phyloP scores from a whole-genome alignment of 1,140 invertebrate species.

The Apis laboriosa region DNA sequence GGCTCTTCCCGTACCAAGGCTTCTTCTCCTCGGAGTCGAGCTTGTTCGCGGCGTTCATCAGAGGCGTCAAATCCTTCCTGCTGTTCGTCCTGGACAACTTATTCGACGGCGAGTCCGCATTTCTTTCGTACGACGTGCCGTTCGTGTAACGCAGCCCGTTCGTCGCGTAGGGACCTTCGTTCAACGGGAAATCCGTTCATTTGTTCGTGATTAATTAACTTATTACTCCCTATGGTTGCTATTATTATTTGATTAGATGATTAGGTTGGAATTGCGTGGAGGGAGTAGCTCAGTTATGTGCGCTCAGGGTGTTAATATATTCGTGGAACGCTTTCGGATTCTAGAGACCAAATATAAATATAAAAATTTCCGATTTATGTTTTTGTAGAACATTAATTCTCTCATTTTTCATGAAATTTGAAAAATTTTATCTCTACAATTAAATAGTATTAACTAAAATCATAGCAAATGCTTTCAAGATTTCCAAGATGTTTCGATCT shows the following conservation, averaged over 20 bases:
- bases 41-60: slow-evolving; percentile 83
- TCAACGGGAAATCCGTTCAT: neutral
- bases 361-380: no score
- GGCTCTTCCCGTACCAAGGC: slow-evolving; percentile 84
- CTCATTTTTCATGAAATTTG: no score
- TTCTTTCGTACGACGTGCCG: slow-evolving; percentile 71
- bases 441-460: no score
- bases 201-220: neutral
- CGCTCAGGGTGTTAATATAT: no score
- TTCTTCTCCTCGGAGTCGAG: slow-evolving; percentile 84
- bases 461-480: no score
- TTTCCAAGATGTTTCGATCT: no score
- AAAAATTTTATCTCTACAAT: no score
- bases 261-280: neutral
- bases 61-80: slow-evolving; percentile 82
- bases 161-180: slow-evolving; percentile 65
- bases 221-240: neutral
- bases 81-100: slow-evolving; percentile 79
- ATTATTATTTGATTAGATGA: neutral
- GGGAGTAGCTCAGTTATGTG: neutral
- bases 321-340: no score
- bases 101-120: slow-evolving; percentile 75
- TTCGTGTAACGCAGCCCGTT: slow-evolving; percentile 81
- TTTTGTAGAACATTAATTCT: no score
- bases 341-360: no score